Evolutionary conservation across 1,140 invertebrate genomes (phyloP), one percentile per base, ranked within the genome.

Genomic region (Drosophila ogumai): DNA sequence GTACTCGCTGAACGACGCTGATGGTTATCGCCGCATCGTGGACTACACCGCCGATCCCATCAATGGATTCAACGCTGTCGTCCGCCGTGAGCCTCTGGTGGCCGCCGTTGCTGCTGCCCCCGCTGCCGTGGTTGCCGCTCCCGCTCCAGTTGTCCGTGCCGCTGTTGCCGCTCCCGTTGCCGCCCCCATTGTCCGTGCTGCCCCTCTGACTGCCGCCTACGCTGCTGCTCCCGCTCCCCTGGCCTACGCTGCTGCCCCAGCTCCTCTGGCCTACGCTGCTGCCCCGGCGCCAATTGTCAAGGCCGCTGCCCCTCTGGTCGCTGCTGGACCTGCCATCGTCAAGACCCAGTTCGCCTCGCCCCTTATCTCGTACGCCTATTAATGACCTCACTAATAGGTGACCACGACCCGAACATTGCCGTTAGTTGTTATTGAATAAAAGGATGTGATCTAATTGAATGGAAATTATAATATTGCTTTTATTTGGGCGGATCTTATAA

Each of bases 1-100:
- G 47, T 93, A 93, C 84, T 91, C 84, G 41, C 66, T 93, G 41
- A 82, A 92, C 22, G 93, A 93, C 41, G 90, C 93, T 31, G 93
- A 93, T 79, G 93, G 93, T 25, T 93, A 81, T 54, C 75, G 81
- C 15, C 91, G 93, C 72, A 92, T 86, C 71, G 93, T 93, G 41
- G 85, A 90, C 54, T 93, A 91, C 66, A 93, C 90, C 41, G 90
- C 92, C 40, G 91, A 93, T 58, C 81, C 92, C 47, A 86, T 93
- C 59, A 93, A 93, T 47, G 93, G 93, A 60, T 94, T 93, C 80
- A 93, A 93, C 65, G 93, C 93, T 52, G 92, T 93, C 10, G 92
- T 93, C 8, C 91, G 85, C n/a, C 87, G 92, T 59, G 82, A 92
- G 59, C 91, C 91, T n/a, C 68, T 91, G 44, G 91, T 82, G 12